Percentiles rank a stretch among this genome's conserved stretches.
phyloP scores from a whole-genome alignment of 2,113 vertebrate species.

The Tachycineta bicolor region DNA sequence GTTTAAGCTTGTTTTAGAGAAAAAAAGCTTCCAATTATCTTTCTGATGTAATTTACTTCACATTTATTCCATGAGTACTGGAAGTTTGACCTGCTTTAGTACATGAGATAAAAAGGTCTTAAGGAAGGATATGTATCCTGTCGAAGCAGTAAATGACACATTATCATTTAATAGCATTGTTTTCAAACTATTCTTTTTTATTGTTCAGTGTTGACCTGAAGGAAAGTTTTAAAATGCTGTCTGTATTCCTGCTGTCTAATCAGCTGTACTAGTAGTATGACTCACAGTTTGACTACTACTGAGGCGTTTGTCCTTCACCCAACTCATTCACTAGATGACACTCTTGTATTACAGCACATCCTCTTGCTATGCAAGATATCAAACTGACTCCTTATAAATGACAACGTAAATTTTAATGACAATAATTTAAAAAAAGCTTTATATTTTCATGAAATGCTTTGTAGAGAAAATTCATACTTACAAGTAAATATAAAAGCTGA shows the following conservation, averaged over 20 bases:
- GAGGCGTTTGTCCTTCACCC: background rate
- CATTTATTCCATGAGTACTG: background rate
- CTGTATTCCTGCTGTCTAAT: background rate
- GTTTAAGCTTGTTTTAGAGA: background rate
- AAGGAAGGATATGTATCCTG: background rate
- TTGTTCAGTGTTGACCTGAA: background rate
- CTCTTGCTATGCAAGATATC: background rate
- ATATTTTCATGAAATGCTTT: background rate
- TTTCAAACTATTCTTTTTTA: background rate
- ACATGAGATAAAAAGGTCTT: background rate
- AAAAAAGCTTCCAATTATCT: background rate
- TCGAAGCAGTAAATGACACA: background rate
- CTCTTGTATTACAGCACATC: slow-evolving; percentile 24
- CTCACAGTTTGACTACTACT: background rate
- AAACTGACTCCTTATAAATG: background rate
- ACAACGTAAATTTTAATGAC: background rate
- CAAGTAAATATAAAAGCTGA: background rate
- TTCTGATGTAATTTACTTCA: background rate
- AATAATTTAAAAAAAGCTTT: background rate
- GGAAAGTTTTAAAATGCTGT: background rate
- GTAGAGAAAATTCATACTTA: background rate
- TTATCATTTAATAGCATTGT: background rate
- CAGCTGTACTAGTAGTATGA: background rate
- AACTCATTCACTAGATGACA: slow-evolving; percentile 72
- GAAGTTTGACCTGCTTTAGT: background rate